phyloP scores from a whole-genome alignment of 2,113 vertebrate genomes.

The Tetrao urogallus region DNA sequence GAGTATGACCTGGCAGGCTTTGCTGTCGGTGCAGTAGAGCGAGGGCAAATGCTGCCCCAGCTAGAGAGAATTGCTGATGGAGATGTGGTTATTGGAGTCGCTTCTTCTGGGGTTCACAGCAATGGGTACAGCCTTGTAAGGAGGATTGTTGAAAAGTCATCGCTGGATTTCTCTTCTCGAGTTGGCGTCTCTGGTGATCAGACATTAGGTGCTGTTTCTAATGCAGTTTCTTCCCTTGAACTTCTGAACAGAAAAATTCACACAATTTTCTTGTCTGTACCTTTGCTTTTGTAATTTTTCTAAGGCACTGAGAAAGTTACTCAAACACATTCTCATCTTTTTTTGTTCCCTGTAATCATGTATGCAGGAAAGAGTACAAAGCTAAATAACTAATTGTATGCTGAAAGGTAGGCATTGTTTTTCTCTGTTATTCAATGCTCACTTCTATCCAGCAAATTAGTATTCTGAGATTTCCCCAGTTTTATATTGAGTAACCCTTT shows the following conservation, averaged over 20 bases:
- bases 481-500: not conserved
- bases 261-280: not conserved
- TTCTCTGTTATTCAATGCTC: not conserved
- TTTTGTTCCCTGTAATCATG: not conserved
- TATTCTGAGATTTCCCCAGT: not conserved
- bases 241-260: not conserved
- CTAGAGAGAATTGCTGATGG: conserved; percentile 83
- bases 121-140: conserved; percentile 96
- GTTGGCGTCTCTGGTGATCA: conserved; percentile 76
- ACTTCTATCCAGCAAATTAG: not conserved
- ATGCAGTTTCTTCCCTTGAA: not conserved
- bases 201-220: conserved; percentile 82
- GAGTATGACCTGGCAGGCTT: conserved; percentile 96
- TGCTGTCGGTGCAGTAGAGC: conserved; percentile 90
- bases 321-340: not conserved
- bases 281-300: not conserved
- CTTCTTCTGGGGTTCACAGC: conserved; percentile 95
- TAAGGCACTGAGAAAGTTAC: not conserved
- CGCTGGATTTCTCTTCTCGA: conserved; percentile 82
- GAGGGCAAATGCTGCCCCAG: conserved; percentile 85
- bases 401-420: not conserved
- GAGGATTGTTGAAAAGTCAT: conserved; percentile 85
- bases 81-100: conserved; percentile 87
- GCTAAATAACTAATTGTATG: not conserved
- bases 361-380: not conserved